Evolutionary conservation across 2,888 invertebrate genomes (phyloP).

Genomic region (Tenthredo mesomela): DNA sequence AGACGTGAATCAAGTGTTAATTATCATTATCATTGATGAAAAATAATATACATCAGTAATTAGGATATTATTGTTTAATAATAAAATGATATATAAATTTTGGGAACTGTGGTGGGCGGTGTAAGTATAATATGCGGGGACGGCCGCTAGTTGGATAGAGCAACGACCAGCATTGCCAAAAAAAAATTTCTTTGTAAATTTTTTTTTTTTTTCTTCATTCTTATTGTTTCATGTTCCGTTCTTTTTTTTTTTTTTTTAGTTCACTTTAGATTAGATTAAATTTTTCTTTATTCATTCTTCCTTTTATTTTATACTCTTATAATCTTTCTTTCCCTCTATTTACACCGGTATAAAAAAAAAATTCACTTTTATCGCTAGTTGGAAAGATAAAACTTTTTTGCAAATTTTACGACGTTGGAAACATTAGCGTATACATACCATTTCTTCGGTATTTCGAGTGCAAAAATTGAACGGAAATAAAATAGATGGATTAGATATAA

Average conservation of each 20-base stretch:
- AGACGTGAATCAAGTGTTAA: background rate
- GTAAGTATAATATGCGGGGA: conserved; percentile 60
- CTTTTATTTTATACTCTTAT: background rate
- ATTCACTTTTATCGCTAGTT: background rate
- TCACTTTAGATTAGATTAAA: background rate
- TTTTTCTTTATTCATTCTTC: conserved; percentile 42
- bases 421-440: too few species aligned
- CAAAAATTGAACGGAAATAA: too few species aligned
- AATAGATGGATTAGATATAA: too few species aligned
- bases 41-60: background rate
- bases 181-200: conserved; percentile 60
- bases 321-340: conserved; percentile 9
- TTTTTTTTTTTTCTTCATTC: conserved; percentile 53
- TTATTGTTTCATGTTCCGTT: conserved; percentile 12
- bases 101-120: conserved; percentile 40
- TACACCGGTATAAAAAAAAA: conserved; percentile 28
- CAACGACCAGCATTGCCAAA: conserved; percentile 77
- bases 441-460: too few species aligned
- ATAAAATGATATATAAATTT: conserved; percentile 21
- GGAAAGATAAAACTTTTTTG: conserved; percentile 13
- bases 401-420: background rate
- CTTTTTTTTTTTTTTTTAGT: conserved; percentile 58
- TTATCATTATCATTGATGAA: background rate
- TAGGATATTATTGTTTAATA: background rate
- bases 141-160: conserved; percentile 75